Percentiles rank a stretch among this genome's conserved stretches.
Evolutionary conservation across 2,888 invertebrate genomes (phyloP).

Genomic region (Incurvaria masculella): DNA sequence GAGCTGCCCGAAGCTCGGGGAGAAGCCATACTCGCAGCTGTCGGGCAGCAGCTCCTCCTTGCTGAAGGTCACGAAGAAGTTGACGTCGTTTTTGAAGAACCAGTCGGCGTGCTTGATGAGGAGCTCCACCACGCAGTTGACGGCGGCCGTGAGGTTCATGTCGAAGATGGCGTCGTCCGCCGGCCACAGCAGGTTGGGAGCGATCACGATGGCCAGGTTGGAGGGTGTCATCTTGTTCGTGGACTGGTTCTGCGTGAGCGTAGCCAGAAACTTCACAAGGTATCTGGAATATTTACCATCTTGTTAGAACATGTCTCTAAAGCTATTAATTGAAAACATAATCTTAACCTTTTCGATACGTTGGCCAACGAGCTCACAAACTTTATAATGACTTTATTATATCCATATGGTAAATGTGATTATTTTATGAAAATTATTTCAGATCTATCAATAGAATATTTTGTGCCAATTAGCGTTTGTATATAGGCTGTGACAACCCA

Average conservation of each 20-base stretch:
- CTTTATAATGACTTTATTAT: no score
- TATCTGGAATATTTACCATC: no score
- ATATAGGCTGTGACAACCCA: no score
- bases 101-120: constrained; percentile 77
- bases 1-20: constrained; percentile 35
- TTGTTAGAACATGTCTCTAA: no score
- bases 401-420: no score
- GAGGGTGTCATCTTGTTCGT: constrained; percentile 96
- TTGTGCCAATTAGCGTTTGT: no score
- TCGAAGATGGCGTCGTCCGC: constrained; percentile 65
- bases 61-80: constrained; percentile 64
- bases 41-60: constrained; percentile 56
- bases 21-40: constrained; percentile 45
- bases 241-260: constrained; percentile 78
- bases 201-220: constrained; percentile 95
- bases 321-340: no score
- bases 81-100: constrained; percentile 78
- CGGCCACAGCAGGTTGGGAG: constrained; percentile 91
- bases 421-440: no score
- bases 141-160: constrained; percentile 79
- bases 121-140: constrained; percentile 82
- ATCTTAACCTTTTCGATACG: no score
- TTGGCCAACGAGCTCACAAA: no score
- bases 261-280: constrained; percentile 86
- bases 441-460: no score